A percentile compares a stretch with the other conserved stretches of the same genome.
Evolutionary conservation across 2,888 invertebrate species (phyloP).

Genomic region (Branchipolynoe longqiensis): DNA sequence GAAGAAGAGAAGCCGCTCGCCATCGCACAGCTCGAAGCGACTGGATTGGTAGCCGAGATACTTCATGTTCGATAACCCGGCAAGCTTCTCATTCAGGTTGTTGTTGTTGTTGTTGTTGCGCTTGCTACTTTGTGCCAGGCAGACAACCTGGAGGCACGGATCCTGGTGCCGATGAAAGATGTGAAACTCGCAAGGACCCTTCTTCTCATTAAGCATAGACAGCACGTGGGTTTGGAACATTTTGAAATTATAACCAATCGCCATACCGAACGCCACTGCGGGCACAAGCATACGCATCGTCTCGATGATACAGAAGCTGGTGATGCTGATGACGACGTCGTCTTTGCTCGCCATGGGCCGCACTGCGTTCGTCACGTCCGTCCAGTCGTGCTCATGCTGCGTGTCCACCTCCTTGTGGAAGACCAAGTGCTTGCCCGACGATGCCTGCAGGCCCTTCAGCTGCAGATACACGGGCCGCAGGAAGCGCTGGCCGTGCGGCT

Average conservation of each 20-base stretch:
- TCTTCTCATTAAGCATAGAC: constrained; percentile 24
- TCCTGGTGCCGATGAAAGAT: constrained; percentile 41
- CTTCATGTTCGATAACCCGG: not conserved
- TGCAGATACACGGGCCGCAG: constrained; percentile 52
- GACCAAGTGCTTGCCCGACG: not conserved
- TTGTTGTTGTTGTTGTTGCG: constrained; percentile 28
- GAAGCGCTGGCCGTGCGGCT: constrained; percentile 52
- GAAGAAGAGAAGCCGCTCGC: constrained; percentile 41
- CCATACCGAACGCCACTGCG: constrained; percentile 55
- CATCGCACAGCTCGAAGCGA: constrained; percentile 44
- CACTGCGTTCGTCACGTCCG: constrained; percentile 30
- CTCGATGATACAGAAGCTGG: constrained; percentile 53
- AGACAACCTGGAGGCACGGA: constrained; percentile 45
- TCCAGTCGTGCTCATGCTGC: constrained; percentile 46
- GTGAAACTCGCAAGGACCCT: constrained; percentile 44
- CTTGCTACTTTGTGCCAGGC: not conserved
- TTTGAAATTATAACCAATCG: constrained; percentile 54
- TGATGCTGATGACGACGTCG: constrained; percentile 43
- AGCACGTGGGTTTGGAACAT: constrained; percentile 34
- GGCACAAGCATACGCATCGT: constrained; percentile 51
- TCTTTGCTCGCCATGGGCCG: constrained; percentile 48
- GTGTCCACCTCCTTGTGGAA: constrained; percentile 59
- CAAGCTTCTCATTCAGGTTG: constrained; percentile 15
- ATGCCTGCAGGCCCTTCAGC: constrained; percentile 42
- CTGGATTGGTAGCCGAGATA: constrained; percentile 48